Conservation (phyloP, 2,888 invertebrate species). For the Tinea pellionella region DNA sequence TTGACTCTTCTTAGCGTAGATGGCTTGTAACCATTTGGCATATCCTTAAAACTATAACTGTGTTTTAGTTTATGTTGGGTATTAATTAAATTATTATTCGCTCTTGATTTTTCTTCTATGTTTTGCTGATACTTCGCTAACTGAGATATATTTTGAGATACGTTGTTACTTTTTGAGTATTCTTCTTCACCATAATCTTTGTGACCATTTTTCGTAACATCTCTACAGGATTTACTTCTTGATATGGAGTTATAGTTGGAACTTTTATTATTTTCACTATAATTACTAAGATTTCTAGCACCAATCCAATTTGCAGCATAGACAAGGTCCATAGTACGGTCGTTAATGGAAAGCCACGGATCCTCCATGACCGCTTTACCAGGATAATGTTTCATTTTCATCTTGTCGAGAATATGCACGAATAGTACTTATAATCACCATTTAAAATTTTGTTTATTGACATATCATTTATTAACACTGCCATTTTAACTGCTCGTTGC, state of each 20-base stretch:
- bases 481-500: not conserved
- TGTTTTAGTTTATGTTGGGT: constrained; percentile 62
- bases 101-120: constrained; percentile 62
- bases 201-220: constrained; percentile 45
- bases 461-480: not conserved
- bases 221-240: constrained; percentile 61
- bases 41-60: constrained; percentile 70
- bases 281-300: constrained; percentile 67
- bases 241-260: constrained; percentile 58
- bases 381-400: constrained; percentile 88
- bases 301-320: constrained; percentile 90
- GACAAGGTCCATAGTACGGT: constrained; percentile 78
- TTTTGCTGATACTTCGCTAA: constrained; percentile 74
- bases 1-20: constrained; percentile 69
- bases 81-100: constrained; percentile 61
- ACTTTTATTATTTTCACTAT: constrained; percentile 42
- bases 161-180: constrained; percentile 36
- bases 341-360: constrained; percentile 74
- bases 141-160: constrained; percentile 59
- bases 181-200: constrained; percentile 42
- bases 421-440: not conserved
- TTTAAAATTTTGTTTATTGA: not conserved
- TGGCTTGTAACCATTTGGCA: constrained; percentile 72
- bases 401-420: constrained; percentile 28
- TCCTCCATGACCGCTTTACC: constrained; percentile 86